phyloP scores from a whole-genome alignment of 2,797 vertebrate species.

The Megaceryle alcyon region DNA sequence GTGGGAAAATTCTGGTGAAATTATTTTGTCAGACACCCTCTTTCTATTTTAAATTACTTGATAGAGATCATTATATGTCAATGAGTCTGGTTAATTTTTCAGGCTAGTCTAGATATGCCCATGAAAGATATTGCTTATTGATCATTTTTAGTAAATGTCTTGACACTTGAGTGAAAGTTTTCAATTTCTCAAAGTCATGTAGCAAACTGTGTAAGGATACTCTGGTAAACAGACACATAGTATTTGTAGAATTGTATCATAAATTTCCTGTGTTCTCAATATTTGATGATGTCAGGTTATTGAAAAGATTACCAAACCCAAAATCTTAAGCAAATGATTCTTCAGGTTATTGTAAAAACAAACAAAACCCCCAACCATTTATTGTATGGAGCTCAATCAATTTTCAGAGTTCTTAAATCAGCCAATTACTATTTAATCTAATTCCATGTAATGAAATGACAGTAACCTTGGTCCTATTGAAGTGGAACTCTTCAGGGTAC shows the following conservation, averaged over 20 bases:
- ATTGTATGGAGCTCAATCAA: neutral
- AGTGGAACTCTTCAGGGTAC: neutral
- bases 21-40: neutral
- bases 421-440: neutral
- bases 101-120: neutral
- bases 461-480: neutral
- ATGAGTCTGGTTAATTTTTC: neutral
- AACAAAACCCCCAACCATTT: accelerated
- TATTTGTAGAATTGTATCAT: neutral
- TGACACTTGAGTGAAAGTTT: neutral
- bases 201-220: neutral
- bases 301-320: neutral
- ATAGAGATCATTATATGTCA: neutral
- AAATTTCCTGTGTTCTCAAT: neutral
- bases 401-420: neutral
- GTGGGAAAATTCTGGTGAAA: neutral
- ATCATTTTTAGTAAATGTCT: neutral
- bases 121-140: neutral
- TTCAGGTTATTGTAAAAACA: neutral
- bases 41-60: neutral
- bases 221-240: neutral
- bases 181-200: neutral
- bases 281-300: neutral
- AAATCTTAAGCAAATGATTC: neutral
- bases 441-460: neutral